These are phyloP conservation scores for Trichonephila inaurata DNA, from an alignment of 1,140 invertebrate species.

Conservation along the genomic window DNA sequence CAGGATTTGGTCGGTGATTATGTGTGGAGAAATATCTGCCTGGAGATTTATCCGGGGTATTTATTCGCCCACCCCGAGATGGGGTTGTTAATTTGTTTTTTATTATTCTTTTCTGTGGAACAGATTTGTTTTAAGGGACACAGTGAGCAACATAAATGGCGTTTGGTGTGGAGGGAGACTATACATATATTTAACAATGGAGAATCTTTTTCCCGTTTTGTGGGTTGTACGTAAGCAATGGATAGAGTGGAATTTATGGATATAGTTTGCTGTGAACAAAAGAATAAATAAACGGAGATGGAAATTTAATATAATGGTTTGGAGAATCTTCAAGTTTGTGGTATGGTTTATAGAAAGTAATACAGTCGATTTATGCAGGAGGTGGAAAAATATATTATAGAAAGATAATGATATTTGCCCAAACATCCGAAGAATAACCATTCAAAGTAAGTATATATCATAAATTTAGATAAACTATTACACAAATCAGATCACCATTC, in stretches of 20 bases:
- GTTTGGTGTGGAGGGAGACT: not conserved
- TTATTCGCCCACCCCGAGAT: not conserved
- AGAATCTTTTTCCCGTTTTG: not conserved
- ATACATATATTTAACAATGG: not conserved
- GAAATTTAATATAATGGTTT: not conserved
- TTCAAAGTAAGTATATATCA: not conserved
- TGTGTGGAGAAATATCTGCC: slow-evolving; percentile 33
- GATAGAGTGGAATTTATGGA: not conserved
- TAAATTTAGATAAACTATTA: not conserved
- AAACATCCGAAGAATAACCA: not conserved
- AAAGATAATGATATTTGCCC: not conserved
- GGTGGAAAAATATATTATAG: too few species aligned
- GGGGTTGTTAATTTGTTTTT: slow-evolving; percentile 24
- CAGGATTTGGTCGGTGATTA: slow-evolving; percentile 35
- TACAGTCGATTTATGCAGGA: too few species aligned
- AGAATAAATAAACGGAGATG: not conserved
- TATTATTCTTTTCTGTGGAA: not conserved
- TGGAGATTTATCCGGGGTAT: slow-evolving; percentile 1
- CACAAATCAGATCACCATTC: not conserved
- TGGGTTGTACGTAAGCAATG: not conserved
- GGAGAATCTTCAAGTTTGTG: too few species aligned
- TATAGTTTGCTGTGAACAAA: not conserved
- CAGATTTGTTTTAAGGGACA: not conserved
- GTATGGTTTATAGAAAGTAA: too few species aligned
- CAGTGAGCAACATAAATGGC: not conserved